phyloP scores from a whole-genome alignment of 2,113 vertebrate genomes.

The Otolemur garnettii region DNA sequence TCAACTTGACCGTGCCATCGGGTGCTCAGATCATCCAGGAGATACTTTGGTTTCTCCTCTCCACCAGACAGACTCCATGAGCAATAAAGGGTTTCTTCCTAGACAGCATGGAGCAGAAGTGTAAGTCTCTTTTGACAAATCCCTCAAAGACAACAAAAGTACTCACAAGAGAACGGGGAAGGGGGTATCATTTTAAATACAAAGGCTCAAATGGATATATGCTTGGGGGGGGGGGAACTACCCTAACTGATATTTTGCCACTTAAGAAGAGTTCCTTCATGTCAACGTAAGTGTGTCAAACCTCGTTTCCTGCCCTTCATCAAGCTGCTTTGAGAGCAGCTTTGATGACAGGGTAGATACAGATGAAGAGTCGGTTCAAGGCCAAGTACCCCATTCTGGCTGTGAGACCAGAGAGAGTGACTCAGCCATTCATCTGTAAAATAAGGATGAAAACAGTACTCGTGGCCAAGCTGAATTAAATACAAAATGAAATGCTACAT shows the following conservation, averaged over 20 bases:
- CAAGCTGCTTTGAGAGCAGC: not conserved
- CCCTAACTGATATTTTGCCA: not conserved
- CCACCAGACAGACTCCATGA: not conserved
- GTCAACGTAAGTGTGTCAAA: not conserved
- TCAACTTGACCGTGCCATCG: too few relatives aligned
- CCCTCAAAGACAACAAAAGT: not conserved
- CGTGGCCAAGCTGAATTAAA: not conserved
- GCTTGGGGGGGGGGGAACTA: not conserved
- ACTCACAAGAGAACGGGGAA: not conserved
- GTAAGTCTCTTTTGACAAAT: not conserved
- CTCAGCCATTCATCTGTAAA: not conserved
- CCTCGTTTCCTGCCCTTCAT: not conserved
- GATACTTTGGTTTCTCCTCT: not conserved
- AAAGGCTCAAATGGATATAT: not conserved
- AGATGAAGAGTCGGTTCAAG: not conserved
- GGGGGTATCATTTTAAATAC: not conserved
- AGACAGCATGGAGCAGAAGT: not conserved
- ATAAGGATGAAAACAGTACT: not conserved
- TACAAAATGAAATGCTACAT: not conserved
- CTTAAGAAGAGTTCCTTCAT: not conserved
- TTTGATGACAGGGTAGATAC: not conserved
- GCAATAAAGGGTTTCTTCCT: not conserved
- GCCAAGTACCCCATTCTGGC: not conserved
- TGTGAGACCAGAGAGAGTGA: not conserved
- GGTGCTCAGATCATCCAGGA: not conserved